Percentiles rank a stretch among this genome's conserved stretches.
Conservation (phyloP, 2,888 invertebrate genomes). For the Ceramica pisi region DNA sequence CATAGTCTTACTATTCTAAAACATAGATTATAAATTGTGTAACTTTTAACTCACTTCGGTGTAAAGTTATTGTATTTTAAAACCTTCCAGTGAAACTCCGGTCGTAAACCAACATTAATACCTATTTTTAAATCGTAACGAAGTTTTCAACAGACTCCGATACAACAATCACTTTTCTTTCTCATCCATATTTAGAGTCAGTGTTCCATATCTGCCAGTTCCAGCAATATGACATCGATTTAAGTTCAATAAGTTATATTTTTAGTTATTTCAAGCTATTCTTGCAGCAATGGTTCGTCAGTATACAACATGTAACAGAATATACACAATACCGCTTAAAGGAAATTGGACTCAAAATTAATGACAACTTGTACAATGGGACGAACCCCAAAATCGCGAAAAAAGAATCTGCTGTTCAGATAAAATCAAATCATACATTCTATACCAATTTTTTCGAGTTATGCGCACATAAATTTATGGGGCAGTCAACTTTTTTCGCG, state of each 20-base stretch:
- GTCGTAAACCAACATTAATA: too few relatives aligned
- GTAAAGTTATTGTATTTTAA: neutral
- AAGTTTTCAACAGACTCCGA: neutral
- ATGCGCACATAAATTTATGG: too few relatives aligned
- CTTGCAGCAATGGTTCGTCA: neutral
- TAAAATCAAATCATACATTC: too few relatives aligned
- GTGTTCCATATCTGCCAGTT: constrained; percentile 48
- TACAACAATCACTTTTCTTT: neutral
- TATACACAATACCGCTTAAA: too few relatives aligned
- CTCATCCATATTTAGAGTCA: constrained; percentile 27
- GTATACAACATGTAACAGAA: neutral
- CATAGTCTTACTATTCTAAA: neutral
- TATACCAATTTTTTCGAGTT: too few relatives aligned
- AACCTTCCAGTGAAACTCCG: neutral
- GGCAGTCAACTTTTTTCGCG: too few relatives aligned
- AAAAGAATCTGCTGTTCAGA: too few relatives aligned
- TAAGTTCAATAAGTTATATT: constrained; percentile 4
- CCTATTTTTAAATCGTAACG: neutral
- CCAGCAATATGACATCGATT: constrained; percentile 15
- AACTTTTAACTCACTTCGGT: neutral
- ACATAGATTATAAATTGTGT: neutral
- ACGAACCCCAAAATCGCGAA: too few relatives aligned
- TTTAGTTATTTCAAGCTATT: neutral
- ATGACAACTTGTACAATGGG: too few relatives aligned
- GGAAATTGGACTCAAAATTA: too few relatives aligned